Base-by-base conservation (phyloP, 2,113 vertebrate species). In the Poeciliopsis prolifica region DNA sequence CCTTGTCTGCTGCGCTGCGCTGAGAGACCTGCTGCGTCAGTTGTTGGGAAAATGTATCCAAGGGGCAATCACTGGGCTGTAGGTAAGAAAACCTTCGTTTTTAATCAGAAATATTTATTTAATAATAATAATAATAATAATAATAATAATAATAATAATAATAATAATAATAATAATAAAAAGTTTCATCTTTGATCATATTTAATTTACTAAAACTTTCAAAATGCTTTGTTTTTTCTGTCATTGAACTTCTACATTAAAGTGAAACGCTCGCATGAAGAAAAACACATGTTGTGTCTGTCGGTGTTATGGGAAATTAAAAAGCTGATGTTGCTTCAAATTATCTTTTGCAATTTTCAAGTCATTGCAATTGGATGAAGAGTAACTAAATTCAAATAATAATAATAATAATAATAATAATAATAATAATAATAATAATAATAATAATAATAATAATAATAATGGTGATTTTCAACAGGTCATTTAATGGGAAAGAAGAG, bases 401-500 rank as follows among this genome's bases (percentile, higher is more conserved):
- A 9, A 35, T 35, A 9, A 35, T 35, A 9, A 35, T 35, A 35
- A 35, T 35, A 35, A 35, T 35, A 35, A 35, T 35, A 9, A 35
- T 35, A 35, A 35, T 35, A 9, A 35, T 35, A 10, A 9, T 9
- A 35, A 35, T 33, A 8, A 33, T 33, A 33, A 35, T 35, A 9
- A 35, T 35, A n/a, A 35, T 35, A 9, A 35, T 35, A 9, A 35
- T 2, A 31, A 35, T 35, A 35, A 35, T 35, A 9, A 35, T 35
- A 35, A 35, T 37, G 9, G 11, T 37, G 9, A 37, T 2, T 2
- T 69, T 63, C 11, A 37, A 0, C 72, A 99, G 98, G 97, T 24
- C 98, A 99, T 79, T 92, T 99, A 86, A 98, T 99, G 98, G 98
- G 97, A 13, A 99, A 97, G 86, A 99, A 98, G 89, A 97, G 97